Conservation (phyloP, 2,888 invertebrate species). For the Seladonia tumulorum region DNA sequence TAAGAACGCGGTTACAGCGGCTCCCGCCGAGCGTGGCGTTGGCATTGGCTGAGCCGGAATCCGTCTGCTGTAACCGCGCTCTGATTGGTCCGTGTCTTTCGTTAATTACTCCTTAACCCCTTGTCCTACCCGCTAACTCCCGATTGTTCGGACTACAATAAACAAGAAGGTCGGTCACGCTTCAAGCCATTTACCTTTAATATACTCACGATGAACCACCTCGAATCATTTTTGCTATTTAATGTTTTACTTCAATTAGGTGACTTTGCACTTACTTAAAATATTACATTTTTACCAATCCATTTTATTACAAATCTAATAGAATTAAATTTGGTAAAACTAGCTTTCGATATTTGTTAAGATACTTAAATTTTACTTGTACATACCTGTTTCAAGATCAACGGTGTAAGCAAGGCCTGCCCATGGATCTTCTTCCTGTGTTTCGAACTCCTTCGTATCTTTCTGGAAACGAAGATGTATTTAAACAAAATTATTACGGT, state of each 20-base stretch:
- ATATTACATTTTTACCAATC: background rate
- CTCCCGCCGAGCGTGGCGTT: no score
- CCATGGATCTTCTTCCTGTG: constrained; percentile 89
- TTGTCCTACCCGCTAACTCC: no score
- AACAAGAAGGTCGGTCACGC: no score
- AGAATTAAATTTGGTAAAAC: background rate
- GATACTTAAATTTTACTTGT: constrained; percentile 85
- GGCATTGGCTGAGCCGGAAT: no score
- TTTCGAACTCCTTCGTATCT: constrained; percentile 76
- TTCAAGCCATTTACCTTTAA: no score
- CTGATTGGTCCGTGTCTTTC: no score
- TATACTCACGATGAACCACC: no score
- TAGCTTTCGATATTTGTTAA: background rate
- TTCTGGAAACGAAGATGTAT: constrained; percentile 74
- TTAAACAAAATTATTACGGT: background rate
- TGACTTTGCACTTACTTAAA: background rate
- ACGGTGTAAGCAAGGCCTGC: constrained; percentile 93
- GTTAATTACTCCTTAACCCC: no score
- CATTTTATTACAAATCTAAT: background rate
- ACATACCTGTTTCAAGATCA: constrained; percentile 94
- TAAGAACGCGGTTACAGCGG: no score
- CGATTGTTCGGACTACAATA: no score
- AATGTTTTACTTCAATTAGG: background rate
- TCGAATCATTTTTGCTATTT: background rate
- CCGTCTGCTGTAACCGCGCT: no score